These are phyloP conservation scores for Dasypolia templi DNA, from an alignment of 2,888 invertebrate genomes.

Conservation along the genomic window DNA sequence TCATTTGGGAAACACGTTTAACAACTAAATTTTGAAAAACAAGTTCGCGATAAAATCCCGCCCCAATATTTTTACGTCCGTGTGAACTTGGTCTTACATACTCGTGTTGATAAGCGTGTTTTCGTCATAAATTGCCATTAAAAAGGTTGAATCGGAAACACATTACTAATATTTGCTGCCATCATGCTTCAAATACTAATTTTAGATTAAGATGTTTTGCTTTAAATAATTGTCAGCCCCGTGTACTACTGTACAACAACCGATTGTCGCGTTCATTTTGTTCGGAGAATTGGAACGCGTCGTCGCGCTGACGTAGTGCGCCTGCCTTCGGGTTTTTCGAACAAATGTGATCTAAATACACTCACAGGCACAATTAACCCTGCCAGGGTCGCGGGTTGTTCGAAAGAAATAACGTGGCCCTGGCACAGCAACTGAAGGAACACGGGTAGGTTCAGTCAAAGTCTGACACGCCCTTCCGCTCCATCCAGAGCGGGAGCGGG, in stretches of 20 bases:
- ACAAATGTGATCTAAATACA: too few relatives aligned
- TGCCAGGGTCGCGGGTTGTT: too few relatives aligned
- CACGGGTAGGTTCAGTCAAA: too few relatives aligned
- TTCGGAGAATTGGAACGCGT: not conserved
- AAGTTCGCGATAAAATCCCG: too few relatives aligned
- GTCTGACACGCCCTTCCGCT: too few relatives aligned
- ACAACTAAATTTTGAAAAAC: not conserved
- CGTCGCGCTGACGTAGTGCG: not conserved
- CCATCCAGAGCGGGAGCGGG: too few relatives aligned
- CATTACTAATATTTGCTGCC: not conserved
- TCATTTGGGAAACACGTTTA: slow-evolving; percentile 16
- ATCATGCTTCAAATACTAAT: slow-evolving; percentile 24
- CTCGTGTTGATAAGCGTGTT: slow-evolving; percentile 29
- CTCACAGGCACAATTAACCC: too few relatives aligned
- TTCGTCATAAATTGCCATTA: not conserved
- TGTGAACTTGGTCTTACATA: too few relatives aligned
- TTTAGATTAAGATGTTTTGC: not conserved
- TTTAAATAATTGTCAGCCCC: not conserved
- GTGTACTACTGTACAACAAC: not conserved
- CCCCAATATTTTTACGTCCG: too few relatives aligned
- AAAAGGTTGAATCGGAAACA: not conserved
- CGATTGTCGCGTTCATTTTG: not conserved
- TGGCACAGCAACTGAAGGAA: too few relatives aligned
- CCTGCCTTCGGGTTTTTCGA: not conserved
- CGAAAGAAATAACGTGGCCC: too few relatives aligned